Conservation (phyloP, 2,888 invertebrate species). For the Caenorhabditis uteleia region DNA sequence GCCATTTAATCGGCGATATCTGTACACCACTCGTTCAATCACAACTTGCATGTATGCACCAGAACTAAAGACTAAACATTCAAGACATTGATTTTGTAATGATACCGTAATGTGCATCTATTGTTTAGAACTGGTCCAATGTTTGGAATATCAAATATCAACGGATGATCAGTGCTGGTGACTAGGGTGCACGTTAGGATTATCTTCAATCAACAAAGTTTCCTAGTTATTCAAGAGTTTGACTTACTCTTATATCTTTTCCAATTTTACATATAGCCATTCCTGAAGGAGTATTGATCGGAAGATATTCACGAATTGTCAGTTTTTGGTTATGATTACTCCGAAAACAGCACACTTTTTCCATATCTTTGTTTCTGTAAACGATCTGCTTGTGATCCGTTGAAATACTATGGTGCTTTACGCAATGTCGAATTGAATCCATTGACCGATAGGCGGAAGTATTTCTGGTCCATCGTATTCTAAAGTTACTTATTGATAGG, state of each 20-base stretch:
- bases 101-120: not conserved
- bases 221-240: not conserved
- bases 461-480: not conserved
- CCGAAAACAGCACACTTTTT: too few relatives aligned
- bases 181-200: constrained; percentile 1
- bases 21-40: not conserved
- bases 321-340: too few relatives aligned
- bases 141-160: constrained; percentile 1
- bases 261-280: constrained; percentile 1
- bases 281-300: not conserved
- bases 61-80: too few relatives aligned
- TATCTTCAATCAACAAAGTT: not conserved
- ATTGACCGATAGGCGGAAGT: not conserved
- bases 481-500: too few relatives aligned
- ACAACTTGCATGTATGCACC: constrained; percentile 2
- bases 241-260: not conserved
- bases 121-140: constrained; percentile 1
- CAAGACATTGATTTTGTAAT: too few relatives aligned
- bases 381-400: not conserved
- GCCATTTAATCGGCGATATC: not conserved
- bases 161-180: not conserved
- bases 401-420: too few relatives aligned
- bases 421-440: constrained; percentile 2
- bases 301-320: not conserved
- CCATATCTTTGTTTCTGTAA: not conserved